Conservation (phyloP, 2,888 invertebrate species). For the Doris montereyensis region DNA sequence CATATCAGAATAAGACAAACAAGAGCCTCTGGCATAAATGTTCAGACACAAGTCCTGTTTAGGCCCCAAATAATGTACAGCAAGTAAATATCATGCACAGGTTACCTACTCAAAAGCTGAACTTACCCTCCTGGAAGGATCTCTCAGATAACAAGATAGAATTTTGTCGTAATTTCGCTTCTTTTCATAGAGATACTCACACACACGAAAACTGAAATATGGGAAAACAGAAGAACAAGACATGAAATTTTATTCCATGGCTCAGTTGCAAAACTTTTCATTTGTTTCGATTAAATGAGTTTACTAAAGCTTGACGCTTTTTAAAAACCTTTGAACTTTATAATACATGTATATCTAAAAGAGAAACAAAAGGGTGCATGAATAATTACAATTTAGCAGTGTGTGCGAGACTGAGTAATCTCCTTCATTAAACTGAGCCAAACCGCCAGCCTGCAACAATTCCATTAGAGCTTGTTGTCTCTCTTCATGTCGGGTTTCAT, state of each 20-base stretch:
- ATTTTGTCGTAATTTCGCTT: conserved; percentile 79
- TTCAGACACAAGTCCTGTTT: no score
- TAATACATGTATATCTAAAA: no score
- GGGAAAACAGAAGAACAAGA: not conserved
- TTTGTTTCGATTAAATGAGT: not conserved
- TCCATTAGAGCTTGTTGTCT: conserved; percentile 84
- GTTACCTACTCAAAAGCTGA: no score
- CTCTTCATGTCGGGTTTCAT: conserved; percentile 76
- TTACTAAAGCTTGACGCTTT: not conserved
- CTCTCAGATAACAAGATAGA: conserved; percentile 80
- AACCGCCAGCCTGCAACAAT: conserved; percentile 77
- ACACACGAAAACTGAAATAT: conserved; percentile 78
- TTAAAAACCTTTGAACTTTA: no score
- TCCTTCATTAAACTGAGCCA: conserved; percentile 77
- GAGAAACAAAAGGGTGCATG: no score
- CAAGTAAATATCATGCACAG: no score
- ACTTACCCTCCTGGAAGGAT: conserved; percentile 77
- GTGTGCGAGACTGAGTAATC: conserved; percentile 78
- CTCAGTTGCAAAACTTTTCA: not conserved
- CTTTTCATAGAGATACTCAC: conserved; percentile 81
- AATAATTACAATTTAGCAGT: conserved; percentile 79
- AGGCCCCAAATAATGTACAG: no score
- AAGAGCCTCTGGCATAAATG: no score
- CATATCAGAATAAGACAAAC: no score
- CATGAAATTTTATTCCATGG: not conserved